Conservation (phyloP, 1,140 invertebrate species). For the Sogatella furcifera region DNA sequence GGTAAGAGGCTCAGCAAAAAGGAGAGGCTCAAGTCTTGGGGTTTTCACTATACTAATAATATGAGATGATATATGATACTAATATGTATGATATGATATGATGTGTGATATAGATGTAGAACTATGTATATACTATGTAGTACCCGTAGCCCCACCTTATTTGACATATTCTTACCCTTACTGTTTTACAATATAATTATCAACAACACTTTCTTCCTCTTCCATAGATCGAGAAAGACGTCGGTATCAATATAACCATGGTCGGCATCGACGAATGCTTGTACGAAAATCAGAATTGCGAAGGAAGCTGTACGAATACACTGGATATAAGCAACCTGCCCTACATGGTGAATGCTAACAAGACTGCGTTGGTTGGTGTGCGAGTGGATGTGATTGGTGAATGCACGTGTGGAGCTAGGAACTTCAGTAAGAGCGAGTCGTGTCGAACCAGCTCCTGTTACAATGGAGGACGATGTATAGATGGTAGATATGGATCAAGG, state of each 20-base stretch:
- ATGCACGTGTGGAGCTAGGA: constrained; percentile 82
- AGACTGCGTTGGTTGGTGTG: constrained; percentile 87
- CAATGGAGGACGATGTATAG: constrained; percentile 88
- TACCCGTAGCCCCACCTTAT: too few relatives aligned
- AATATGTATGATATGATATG: too few relatives aligned
- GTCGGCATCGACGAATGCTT: constrained; percentile 95
- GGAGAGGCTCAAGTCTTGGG: too few relatives aligned
- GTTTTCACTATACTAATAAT: too few relatives aligned
- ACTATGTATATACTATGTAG: too few relatives aligned
- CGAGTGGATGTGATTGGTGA: constrained; percentile 78
- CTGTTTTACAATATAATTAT: too few relatives aligned
- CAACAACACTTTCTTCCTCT: background rate
- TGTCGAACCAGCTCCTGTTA: constrained; percentile 85
- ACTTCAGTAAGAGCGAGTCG: constrained; percentile 79
- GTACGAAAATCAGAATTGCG: constrained; percentile 89
- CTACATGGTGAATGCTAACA: constrained; percentile 94
- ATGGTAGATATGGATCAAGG: constrained; percentile 74
- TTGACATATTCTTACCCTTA: too few relatives aligned
- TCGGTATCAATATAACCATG: constrained; percentile 94
- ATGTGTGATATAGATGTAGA: too few relatives aligned
- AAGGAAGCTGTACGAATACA: constrained; percentile 89
- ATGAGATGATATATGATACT: too few relatives aligned
- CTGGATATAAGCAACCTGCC: constrained; percentile 80
- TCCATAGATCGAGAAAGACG: constrained; percentile 72
- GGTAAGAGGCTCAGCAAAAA: too few relatives aligned